phyloP scores from a whole-genome alignment of 1,140 invertebrate species.

The Apis cerana region DNA sequence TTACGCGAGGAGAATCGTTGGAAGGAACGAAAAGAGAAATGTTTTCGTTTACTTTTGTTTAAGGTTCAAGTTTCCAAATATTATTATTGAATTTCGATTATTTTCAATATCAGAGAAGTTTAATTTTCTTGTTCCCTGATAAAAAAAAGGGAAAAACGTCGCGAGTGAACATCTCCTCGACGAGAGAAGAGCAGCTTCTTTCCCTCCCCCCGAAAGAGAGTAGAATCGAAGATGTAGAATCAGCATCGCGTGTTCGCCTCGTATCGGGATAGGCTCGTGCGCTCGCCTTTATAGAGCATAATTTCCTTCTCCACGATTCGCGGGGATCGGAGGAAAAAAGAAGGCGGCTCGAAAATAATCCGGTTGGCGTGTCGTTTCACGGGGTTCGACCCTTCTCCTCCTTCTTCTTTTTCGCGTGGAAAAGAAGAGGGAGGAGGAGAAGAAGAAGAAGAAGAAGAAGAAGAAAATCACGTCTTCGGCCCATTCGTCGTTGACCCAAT shows the following conservation, averaged over 20 bases:
- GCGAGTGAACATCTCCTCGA: not conserved
- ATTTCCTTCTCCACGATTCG: constrained; percentile 3
- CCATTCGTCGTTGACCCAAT: constrained; percentile 22
- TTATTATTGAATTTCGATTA: too few species aligned
- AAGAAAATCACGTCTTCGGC: not conserved
- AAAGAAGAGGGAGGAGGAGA: too few species aligned
- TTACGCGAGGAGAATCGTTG: not conserved
- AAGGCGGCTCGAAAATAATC: not conserved
- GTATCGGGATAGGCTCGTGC: not conserved
- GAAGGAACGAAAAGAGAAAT: too few species aligned
- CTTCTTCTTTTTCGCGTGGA: too few species aligned
- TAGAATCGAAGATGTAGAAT: not conserved
- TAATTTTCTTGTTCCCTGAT: not conserved
- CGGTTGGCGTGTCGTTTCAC: not conserved
- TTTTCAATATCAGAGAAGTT: too few species aligned
- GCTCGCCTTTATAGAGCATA: not conserved
- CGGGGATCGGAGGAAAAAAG: not conserved
- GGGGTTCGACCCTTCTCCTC: not conserved
- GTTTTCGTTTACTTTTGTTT: too few species aligned
- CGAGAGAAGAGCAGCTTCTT: too few species aligned
- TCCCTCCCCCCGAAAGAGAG: too few species aligned
- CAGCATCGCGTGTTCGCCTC: constrained; percentile 1
- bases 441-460: too few species aligned
- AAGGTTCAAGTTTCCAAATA: not conserved
- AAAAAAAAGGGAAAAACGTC: not conserved